A percentile compares a stretch with the other conserved stretches of the same genome.
Evolutionary conservation across 2,888 invertebrate genomes (phyloP).

Genomic region (Eilema griseolum): DNA sequence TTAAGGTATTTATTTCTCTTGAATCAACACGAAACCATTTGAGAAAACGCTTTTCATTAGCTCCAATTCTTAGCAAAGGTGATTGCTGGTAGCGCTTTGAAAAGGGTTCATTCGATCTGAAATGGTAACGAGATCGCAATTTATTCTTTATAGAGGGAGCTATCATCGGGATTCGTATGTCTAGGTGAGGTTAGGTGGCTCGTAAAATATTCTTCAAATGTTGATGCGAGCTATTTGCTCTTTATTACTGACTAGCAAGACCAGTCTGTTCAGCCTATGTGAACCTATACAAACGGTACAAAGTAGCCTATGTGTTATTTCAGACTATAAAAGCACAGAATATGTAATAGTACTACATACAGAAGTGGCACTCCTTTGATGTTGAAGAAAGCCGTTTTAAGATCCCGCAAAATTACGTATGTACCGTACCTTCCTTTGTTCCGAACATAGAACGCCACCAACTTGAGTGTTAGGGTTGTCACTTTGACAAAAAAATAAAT

Average conservation of each 20-base stretch:
- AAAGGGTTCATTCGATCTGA: conserved; percentile 9
- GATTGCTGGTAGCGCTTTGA: conserved; percentile 6
- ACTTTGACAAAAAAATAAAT: too few relatives aligned
- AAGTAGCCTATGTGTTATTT: too few relatives aligned
- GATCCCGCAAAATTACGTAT: too few relatives aligned
- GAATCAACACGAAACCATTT: not conserved
- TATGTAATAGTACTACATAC: too few relatives aligned
- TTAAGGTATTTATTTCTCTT: not conserved
- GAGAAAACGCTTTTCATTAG: not conserved
- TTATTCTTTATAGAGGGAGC: not conserved
- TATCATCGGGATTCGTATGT: not conserved
- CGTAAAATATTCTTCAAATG: conserved; percentile 5
- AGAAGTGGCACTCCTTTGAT: too few relatives aligned
- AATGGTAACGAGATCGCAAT: conserved; percentile 14
- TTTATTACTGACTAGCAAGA: not conserved
- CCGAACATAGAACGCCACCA: too few relatives aligned
- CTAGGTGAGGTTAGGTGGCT: not conserved
- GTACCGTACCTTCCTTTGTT: too few relatives aligned
- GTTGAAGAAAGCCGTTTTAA: too few relatives aligned
- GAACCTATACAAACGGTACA: too few relatives aligned
- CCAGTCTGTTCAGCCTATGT: too few relatives aligned
- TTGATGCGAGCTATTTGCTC: not conserved
- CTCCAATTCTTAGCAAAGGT: conserved; percentile 18
- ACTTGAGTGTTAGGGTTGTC: too few relatives aligned
- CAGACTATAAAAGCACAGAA: too few relatives aligned